Conservation (phyloP, 2,113 vertebrate species). For the Saccopteryx leptura region DNA sequence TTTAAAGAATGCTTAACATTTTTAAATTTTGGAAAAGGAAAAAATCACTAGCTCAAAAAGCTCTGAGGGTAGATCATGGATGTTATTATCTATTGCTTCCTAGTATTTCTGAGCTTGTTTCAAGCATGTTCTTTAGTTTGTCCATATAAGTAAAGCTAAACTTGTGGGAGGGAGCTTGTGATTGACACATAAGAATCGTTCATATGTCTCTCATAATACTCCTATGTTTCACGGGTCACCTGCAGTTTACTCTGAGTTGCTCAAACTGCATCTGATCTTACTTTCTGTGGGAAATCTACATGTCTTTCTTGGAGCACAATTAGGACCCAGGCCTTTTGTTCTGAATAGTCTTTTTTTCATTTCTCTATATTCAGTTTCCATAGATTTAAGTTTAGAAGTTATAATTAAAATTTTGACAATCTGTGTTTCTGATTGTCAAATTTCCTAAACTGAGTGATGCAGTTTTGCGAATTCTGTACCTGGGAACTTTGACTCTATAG, state of each 20-base stretch:
- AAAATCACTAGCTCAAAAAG: background rate
- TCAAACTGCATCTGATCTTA: background rate
- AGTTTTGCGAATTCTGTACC: background rate
- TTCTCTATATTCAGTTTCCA: constrained; percentile 10
- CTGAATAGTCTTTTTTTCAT: constrained; percentile 25
- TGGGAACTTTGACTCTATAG: background rate
- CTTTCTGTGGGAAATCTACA: background rate
- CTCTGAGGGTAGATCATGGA: background rate
- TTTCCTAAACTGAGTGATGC: background rate
- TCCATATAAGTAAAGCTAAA: background rate
- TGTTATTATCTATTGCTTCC: background rate
- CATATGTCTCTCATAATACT: background rate
- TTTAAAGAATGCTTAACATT: background rate
- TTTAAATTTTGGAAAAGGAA: background rate
- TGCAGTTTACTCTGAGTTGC: background rate
- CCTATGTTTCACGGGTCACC: background rate
- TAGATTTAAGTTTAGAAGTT: constrained; percentile 25
- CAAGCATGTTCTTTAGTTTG: background rate
- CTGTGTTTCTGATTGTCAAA: background rate
- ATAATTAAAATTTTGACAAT: constrained; percentile 43
- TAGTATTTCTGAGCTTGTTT: background rate
- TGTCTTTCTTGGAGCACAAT: background rate
- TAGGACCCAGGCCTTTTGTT: background rate
- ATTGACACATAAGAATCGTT: background rate
- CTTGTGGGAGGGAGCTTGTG: background rate